Percentiles rank a stretch among this genome's conserved stretches.
Conservation (phyloP, 2,113 vertebrate species). For the Rattus norvegicus region DNA sequence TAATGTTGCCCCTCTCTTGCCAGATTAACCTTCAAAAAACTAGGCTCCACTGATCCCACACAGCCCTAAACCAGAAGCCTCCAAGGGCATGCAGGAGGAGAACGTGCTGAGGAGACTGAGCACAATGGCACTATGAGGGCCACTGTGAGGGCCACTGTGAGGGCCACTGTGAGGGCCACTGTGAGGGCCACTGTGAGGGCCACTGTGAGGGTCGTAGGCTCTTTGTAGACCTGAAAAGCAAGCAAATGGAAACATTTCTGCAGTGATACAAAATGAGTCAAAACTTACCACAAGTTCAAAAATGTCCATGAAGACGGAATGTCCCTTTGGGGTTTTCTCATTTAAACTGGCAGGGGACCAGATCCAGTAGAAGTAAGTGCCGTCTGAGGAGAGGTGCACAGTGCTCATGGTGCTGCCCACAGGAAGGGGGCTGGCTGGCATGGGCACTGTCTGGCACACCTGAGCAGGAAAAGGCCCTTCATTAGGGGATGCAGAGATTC, state of each 20-base stretch:
- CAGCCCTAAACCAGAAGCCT: background rate
- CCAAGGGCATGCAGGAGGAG: constrained; percentile 25
- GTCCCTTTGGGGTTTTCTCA: constrained; percentile 98
- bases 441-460: constrained; percentile 95
- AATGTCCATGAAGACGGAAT: constrained; percentile 99
- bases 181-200: too few species aligned
- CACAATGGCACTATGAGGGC: background rate
- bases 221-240: constrained; percentile 25
- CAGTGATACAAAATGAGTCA: constrained; percentile 29
- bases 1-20: background rate
- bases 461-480: constrained; percentile 70
- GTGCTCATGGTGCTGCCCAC: constrained; percentile 97
- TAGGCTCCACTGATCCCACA: background rate
- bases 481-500: background rate
- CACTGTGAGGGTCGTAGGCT: background rate
- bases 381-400: constrained; percentile 97
- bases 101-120: background rate
- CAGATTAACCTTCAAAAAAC: constrained; percentile 45
- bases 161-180: background rate
- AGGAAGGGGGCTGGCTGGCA: constrained; percentile 96
- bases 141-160: too few species aligned
- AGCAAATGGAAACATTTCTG: constrained; percentile 46
- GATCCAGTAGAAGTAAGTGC: constrained; percentile 98
- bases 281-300: constrained; percentile 94
- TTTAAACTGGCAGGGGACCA: constrained; percentile 99